Evolutionary conservation across 2,113 vertebrate species (phyloP), one percentile per base, ranked within the genome.

Genomic region (Phyllopteryx taeniolatus): DNA sequence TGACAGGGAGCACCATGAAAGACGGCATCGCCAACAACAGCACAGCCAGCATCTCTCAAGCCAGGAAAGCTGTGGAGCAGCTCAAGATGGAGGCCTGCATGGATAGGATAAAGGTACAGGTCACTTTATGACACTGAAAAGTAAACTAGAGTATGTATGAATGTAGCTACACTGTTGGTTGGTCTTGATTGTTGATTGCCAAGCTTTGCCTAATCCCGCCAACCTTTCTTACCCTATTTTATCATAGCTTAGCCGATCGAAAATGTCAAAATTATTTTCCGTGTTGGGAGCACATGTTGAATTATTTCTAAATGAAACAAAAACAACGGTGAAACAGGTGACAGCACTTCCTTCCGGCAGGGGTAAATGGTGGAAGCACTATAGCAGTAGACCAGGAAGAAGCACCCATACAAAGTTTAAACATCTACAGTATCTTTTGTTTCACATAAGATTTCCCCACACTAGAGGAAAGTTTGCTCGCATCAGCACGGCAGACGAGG

Each of bases 31-130:
- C 94, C 71, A 97, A 91, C 80, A 96, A 95, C 93, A 98, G 94
- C 88, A 99, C 95, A 68, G 91, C 95, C 78, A 97, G 90, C 91
- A 98, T 98, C 94, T 98, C 96, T 73, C 95, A 98, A 82, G 97
- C 97, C 86, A 94, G 97, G 88, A 98, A 96, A 89, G 93, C 96
- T 39, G 97, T 99, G 89, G 97, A 99, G 78, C 97, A 99, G 82
- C 94, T 99, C 46, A 99, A 99, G 93, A 98, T 99, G 97, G 97
- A 99, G 88, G 97, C 97, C 70, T 98, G 96, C 82, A 97, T 98
- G 96, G 97, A 99, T 78, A 93, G 96, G 77, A 97, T 98, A 87
- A 99, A 99, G 97, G 97, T 99, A 84, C 27, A 39, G 35, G 5
- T 54, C 14, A 11, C 17, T 47, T 27, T 0, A 69, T n/a, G 53